Evolutionary conservation across 2,797 vertebrate species (phyloP), one percentile per base, ranked within the genome.

Genomic region (Rachycentron canadum): DNA sequence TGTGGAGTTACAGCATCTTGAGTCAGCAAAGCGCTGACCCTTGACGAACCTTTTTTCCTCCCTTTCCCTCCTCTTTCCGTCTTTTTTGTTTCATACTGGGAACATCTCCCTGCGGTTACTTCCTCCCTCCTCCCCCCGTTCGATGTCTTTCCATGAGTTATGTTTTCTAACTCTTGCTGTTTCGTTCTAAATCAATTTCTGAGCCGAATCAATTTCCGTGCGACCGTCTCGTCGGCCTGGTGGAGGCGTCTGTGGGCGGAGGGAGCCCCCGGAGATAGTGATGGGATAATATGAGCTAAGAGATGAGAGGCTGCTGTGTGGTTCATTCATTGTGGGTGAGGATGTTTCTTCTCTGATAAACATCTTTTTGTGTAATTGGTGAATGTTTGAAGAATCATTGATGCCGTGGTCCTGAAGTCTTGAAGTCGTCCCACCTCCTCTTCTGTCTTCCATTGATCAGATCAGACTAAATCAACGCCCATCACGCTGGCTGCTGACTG

Each of bases 21-120:
- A 86, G 53, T 78, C 78, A 78, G 84, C 71, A 7, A 76, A 57
- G 74, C 32, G 16, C 0, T 69, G 76, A 88, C 74, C 87, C 59
- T 28, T 34, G 26, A 72, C 21, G 1, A 67, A 28, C 28, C 61
- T 7, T 64, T 50, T 38, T 2, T n/a, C 7, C 21, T 14, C 23
- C 14, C 1, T 26, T 52, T 28, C 23, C 13, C 28, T 47, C 59
- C 1, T 57, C 28, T 58, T 9, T 9, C 2, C 10, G 5, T 50
- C 7, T 5, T 61, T 61, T 45, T 7, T 7, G 1, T 9, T 6
- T 64, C 62, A 45, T 5, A 47, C 71, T 64, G 14, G 19, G 12
- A 58, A 32, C 65, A 7, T 69, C 40, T 81, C 69, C 61, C 62
- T 2, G 16, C 30, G 5, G 67, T 49, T 3, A n/a, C 21, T 10